Evolutionary conservation across 1,140 invertebrate species (phyloP).

Genomic region (Drosophila parvula): DNA sequence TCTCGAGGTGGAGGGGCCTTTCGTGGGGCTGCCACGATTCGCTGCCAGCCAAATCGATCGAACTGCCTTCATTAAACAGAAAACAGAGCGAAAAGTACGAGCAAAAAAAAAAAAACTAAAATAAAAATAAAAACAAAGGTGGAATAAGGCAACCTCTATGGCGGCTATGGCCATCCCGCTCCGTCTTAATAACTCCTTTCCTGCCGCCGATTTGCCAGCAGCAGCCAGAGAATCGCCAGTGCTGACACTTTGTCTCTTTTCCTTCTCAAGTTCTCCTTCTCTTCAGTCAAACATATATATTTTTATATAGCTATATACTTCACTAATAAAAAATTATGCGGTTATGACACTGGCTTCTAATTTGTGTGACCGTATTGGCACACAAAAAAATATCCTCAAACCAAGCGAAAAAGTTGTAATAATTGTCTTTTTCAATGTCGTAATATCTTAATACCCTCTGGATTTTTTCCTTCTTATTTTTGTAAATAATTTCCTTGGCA

Average conservation of each 20-base stretch:
- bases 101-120: background rate
- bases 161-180: slow-evolving; percentile 29
- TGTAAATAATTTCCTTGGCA: background rate
- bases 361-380: background rate
- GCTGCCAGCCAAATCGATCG: slow-evolving; percentile 77
- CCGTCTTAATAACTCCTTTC: slow-evolving; percentile 76
- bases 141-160: slow-evolving; percentile 29
- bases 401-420: no score
- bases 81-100: slow-evolving; percentile 38
- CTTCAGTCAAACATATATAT: no score
- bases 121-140: slow-evolving; percentile 11
- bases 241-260: background rate
- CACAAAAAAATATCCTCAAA: no score
- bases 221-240: slow-evolving; percentile 16
- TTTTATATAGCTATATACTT: no score
- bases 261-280: no score
- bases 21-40: slow-evolving; percentile 55
- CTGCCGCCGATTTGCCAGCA: slow-evolving; percentile 69
- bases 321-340: no score
- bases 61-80: slow-evolving; percentile 79
- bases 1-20: background rate
- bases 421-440: no score
- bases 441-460: no score
- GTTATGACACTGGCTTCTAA: background rate
- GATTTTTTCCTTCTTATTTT: background rate